These are phyloP conservation scores for Bradynema listronoti DNA, from an alignment of 1,140 invertebrate species.

Conservation along the genomic window DNA sequence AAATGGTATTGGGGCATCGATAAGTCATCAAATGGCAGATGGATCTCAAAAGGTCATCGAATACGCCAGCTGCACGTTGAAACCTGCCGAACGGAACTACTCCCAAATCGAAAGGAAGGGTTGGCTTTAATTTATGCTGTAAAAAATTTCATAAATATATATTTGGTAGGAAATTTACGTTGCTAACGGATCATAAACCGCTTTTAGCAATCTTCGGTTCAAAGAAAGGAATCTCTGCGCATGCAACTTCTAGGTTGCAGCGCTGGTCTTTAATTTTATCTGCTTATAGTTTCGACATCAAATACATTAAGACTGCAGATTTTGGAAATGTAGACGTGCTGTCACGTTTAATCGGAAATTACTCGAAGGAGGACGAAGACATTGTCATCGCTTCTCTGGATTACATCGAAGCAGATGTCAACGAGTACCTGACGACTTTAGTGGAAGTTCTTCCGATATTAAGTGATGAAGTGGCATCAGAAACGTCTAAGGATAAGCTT, in stretches of 20 bases:
- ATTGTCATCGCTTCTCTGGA: slow-evolving; percentile 11
- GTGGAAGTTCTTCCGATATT: not conserved
- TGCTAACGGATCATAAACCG: slow-evolving; percentile 19
- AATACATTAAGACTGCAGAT: slow-evolving; percentile 17
- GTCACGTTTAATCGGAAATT: slow-evolving; percentile 14
- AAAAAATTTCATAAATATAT: slow-evolving; percentile 18
- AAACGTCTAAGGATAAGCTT: not conserved
- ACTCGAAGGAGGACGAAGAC: slow-evolving; percentile 8
- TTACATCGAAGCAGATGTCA: slow-evolving; percentile 16
- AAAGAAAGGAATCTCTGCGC: slow-evolving; percentile 13
- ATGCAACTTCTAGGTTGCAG: slow-evolving; percentile 15
- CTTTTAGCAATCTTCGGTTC: slow-evolving; percentile 15
- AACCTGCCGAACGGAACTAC: slow-evolving; percentile 60
- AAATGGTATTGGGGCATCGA: slow-evolving; percentile 60
- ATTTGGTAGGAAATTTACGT: slow-evolving; percentile 13
- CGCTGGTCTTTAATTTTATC: slow-evolving; percentile 13
- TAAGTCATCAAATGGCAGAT: slow-evolving; percentile 59
- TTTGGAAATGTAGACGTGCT: slow-evolving; percentile 14
- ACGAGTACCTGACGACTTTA: not conserved
- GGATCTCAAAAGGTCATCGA: slow-evolving; percentile 58
- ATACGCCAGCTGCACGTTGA: slow-evolving; percentile 59
- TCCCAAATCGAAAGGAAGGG: slow-evolving; percentile 62
- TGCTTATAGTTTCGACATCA: slow-evolving; percentile 13
- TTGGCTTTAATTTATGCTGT: slow-evolving; percentile 18
- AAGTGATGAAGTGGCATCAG: not conserved